Percentiles rank a stretch among this genome's conserved stretches.
Conservation (phyloP, 2,888 invertebrate genomes). For the Brachypterus glaber region DNA sequence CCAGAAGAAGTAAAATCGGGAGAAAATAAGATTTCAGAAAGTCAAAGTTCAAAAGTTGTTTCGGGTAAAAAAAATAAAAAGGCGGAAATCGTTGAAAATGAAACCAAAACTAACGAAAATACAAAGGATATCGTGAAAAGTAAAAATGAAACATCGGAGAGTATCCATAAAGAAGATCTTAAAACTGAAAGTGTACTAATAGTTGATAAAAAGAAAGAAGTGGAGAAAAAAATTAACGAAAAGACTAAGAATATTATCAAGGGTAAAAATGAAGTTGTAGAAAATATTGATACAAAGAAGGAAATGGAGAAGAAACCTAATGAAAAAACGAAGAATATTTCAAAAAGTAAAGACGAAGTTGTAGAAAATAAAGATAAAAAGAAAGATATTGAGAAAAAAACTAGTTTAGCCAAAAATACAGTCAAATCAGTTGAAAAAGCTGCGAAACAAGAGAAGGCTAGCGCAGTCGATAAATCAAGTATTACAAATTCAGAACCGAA, state of each 20-base stretch:
- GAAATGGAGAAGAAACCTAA: slow-evolving; percentile 3
- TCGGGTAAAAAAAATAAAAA: too few species aligned
- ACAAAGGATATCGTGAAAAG: slow-evolving; percentile 1
- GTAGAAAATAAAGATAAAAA: slow-evolving; percentile 13
- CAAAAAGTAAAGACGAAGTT: slow-evolving; percentile 14
- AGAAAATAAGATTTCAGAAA: too few species aligned
- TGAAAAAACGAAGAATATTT: too few species aligned
- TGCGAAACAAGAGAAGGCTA: slow-evolving; percentile 16
- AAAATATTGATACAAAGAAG: slow-evolving; percentile 26
- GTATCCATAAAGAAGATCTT: slow-evolving; percentile 8
- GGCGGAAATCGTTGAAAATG: slow-evolving; percentile 5
- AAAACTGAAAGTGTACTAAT: slow-evolving; percentile 13
- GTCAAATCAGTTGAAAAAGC: slow-evolving; percentile 9
- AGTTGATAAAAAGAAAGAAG: slow-evolving; percentile 27
- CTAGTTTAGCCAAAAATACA: too few species aligned
- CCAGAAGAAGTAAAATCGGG: too few species aligned
- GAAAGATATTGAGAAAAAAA: slow-evolving; percentile 16
- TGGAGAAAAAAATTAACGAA: slow-evolving; percentile 32
- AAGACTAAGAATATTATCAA: slow-evolving; percentile 26
- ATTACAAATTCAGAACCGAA: slow-evolving; percentile 8
- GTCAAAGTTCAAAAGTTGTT: too few species aligned
- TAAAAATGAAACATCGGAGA: slow-evolving; percentile 7
- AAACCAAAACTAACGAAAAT: slow-evolving; percentile 1
- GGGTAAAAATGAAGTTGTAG: slow-evolving; percentile 13
- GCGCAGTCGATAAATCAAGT: slow-evolving; percentile 11